These are phyloP conservation scores for Cuniculus paca DNA, from an alignment of 2,797 vertebrate species.

Conservation along the genomic window DNA sequence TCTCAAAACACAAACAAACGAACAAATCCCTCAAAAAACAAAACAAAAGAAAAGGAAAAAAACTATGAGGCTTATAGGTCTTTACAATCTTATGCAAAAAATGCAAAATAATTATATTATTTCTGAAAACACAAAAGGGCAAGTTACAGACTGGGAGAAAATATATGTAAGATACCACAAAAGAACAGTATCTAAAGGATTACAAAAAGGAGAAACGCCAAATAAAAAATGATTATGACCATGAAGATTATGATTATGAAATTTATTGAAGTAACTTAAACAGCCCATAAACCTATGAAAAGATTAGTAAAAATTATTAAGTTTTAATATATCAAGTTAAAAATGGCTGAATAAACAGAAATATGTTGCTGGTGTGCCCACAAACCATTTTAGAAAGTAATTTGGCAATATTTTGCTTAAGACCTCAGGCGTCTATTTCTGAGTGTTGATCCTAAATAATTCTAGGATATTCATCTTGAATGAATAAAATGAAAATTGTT, in stretches of 20 bases:
- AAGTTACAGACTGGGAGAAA: not conserved
- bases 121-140: too few species aligned
- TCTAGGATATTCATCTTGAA: not conserved
- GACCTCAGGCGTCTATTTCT: not conserved
- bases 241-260: conserved; percentile 33
- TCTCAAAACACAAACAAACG: not conserved
- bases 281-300: not conserved
- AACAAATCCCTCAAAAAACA: not conserved
- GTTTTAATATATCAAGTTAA: not conserved
- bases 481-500: conserved; percentile 21
- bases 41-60: too few species aligned
- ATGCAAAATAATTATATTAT: too few species aligned
- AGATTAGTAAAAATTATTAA: conserved; percentile 18
- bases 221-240: not conserved
- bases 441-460: not conserved
- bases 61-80: too few species aligned
- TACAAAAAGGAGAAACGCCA: conserved; percentile 24
- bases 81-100: too few species aligned
- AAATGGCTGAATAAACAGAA: conserved; percentile 3
- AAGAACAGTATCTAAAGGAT: not conserved
- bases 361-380: not conserved
- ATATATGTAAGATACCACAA: not conserved
- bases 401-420: not conserved
- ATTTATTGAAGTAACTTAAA: conserved; percentile 41
- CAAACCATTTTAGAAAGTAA: not conserved